A percentile compares a stretch with the other conserved stretches of the same genome.
phyloP scores from a whole-genome alignment of 2,888 invertebrate genomes.

The Cremastobaeus sp. region DNA sequence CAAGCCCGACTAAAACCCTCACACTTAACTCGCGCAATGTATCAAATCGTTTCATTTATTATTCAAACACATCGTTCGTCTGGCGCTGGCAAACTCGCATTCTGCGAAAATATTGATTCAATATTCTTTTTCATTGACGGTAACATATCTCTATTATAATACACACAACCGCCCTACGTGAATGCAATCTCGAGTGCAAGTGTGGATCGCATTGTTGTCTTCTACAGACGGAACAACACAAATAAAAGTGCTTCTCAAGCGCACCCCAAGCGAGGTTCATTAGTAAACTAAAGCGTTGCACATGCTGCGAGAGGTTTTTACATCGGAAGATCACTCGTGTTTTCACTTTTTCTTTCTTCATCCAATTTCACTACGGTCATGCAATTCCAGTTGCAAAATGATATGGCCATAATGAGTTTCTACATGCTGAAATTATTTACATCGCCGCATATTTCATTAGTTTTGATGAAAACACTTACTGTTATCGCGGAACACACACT shows the following conservation, averaged over 20 bases:
- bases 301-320: slow-evolving; percentile 68
- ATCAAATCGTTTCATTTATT: no score
- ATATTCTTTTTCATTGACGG: background rate
- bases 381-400: no score
- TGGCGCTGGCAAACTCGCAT: no score
- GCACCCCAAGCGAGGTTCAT: slow-evolving; percentile 70
- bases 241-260: slow-evolving; percentile 72
- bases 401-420: no score
- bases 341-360: slow-evolving; percentile 12
- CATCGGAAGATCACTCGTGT: slow-evolving; percentile 38
- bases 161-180: slow-evolving; percentile 4
- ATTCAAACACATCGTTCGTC: no score
- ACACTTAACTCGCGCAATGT: no score
- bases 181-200: slow-evolving; percentile 40
- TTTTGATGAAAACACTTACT: no score
- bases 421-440: no score
- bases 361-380: slow-evolving; percentile 11
- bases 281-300: slow-evolving; percentile 72
- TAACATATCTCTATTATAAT: slow-evolving; percentile 3
- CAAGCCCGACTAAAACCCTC: no score
- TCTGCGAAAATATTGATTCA: slow-evolving; percentile 3
- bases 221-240: slow-evolving; percentile 69
- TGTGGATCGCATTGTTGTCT: slow-evolving; percentile 61
- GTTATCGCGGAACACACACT: slow-evolving; percentile 11
- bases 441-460: background rate